Base-by-base conservation (phyloP, 2,113 vertebrate species). In the Chaenogobius annularis region DNA sequence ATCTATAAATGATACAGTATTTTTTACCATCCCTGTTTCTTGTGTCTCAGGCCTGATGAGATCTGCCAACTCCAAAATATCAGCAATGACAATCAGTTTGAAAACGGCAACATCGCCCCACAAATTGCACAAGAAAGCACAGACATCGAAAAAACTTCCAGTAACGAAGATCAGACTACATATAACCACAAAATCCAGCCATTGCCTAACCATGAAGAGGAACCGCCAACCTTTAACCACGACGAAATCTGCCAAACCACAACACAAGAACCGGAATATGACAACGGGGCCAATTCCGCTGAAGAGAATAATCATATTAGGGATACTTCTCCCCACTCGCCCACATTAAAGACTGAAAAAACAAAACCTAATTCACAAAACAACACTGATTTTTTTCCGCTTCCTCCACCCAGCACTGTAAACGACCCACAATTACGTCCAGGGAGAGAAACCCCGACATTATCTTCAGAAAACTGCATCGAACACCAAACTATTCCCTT, bases 31-130 rank as follows among this genome's bases (percentile, higher is more conserved):
- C 22, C 3, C 20, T 1, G 44, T 14, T 23, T 47, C 3, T 8
- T 74, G 47, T 76, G 69, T 88, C 70, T 68, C 79, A 94, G 93
- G 71, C 56, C 80, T 56, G 85, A 91, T 69, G 91, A 90, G 11
- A 59, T 90, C 64, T 88, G 82, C 74, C 83, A 89, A 69, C 83
- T 85, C 46, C 66, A 79, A 22, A 58, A 22, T 62, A 80, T 87
- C n/a, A 74, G 81, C 20, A 10, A n/a, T 63, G 10, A 81, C 85
- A 84, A 74, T 9, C 74, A 58, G 14, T 84, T 61, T 1, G 63
- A 79, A 63, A 37, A 15, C 61, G 17, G 0, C 20, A n/a, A 13
- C 10, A 1, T 48, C 9, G 12, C 15, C 11, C 17, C 37, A 47
- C 17, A 31, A n/a, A 37, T 40, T 7, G 3, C 20, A 3, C 4